These are phyloP conservation scores for Pemphredon lugubris DNA, from an alignment of 2,888 invertebrate species.

Conservation along the genomic window DNA sequence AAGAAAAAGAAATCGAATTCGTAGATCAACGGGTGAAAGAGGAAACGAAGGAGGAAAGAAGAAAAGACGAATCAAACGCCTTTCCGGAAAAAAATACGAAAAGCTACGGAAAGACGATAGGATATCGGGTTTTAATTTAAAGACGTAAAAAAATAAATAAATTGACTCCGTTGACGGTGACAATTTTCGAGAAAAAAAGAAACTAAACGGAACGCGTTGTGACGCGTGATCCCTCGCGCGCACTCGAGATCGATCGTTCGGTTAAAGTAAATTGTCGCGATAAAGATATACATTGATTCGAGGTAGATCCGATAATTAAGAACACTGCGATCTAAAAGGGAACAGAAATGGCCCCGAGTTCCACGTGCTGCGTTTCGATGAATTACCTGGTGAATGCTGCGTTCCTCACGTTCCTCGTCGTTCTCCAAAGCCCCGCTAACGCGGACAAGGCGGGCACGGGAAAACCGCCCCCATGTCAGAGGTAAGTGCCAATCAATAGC, in stretches of 20 bases:
- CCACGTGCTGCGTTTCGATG: constrained; percentile 46
- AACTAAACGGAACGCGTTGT: not conserved
- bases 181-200: not conserved
- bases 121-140: not conserved
- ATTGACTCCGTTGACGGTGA: too few relatives aligned
- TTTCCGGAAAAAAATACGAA: not conserved
- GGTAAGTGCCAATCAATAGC: constrained; percentile 72
- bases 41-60: not conserved
- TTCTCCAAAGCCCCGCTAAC: constrained; percentile 47
- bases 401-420: constrained; percentile 60
- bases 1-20: constrained; percentile 5
- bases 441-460: constrained; percentile 54
- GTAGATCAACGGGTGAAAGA: not conserved
- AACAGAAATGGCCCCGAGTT: constrained; percentile 68
- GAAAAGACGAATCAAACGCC: not conserved
- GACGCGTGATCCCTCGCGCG: not conserved
- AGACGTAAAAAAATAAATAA: too few relatives aligned
- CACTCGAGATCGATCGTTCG: not conserved
- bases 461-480: constrained; percentile 75
- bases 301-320: not conserved
- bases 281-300: not conserved
- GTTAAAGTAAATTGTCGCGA: too few relatives aligned
- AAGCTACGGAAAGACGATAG: not conserved
- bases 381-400: constrained; percentile 63
- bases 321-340: constrained; percentile 5